These are phyloP conservation scores for Sturmia bella DNA, from an alignment of 2,888 invertebrate species.

Conservation along the genomic window DNA sequence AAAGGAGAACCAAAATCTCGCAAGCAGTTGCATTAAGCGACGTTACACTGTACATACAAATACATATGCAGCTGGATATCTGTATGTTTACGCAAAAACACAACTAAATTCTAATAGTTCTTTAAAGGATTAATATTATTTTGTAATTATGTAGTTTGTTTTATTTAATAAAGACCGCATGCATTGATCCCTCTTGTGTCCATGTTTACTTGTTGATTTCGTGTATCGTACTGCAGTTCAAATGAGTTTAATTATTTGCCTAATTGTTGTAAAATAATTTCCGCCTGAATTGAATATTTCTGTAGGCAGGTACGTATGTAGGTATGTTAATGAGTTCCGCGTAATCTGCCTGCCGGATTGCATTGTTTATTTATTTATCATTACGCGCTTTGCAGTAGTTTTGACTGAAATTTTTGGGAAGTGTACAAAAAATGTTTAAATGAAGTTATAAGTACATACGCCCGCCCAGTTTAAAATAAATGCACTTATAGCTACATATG, in stretches of 20 bases:
- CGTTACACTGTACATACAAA: background rate
- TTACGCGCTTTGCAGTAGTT: background rate
- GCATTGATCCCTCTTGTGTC: background rate
- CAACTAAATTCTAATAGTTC: slow-evolving; percentile 1
- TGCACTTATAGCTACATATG: too few relatives aligned
- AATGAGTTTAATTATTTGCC: slow-evolving; percentile 40
- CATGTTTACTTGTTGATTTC: slow-evolving; percentile 13
- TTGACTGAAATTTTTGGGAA: slow-evolving; percentile 8
- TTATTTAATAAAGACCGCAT: slow-evolving; percentile 19
- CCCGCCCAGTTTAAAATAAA: too few relatives aligned
- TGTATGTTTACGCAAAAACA: background rate
- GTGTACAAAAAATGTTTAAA: background rate
- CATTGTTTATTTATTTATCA: slow-evolving; percentile 13
- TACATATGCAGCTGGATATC: background rate
- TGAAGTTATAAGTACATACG: background rate
- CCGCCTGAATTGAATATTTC: background rate
- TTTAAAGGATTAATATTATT: slow-evolving; percentile 55
- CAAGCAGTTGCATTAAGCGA: too few relatives aligned
- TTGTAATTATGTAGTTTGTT: slow-evolving; percentile 64
- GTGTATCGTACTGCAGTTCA: slow-evolving; percentile 26
- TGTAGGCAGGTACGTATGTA: background rate
- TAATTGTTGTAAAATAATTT: slow-evolving; percentile 39
- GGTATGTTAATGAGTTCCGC: background rate
- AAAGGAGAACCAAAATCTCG: too few relatives aligned
- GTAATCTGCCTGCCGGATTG: background rate